Evolutionary conservation across 1,140 invertebrate species (phyloP), one percentile per base, ranked within the genome.

Genomic region (Nymphalis io): DNA sequence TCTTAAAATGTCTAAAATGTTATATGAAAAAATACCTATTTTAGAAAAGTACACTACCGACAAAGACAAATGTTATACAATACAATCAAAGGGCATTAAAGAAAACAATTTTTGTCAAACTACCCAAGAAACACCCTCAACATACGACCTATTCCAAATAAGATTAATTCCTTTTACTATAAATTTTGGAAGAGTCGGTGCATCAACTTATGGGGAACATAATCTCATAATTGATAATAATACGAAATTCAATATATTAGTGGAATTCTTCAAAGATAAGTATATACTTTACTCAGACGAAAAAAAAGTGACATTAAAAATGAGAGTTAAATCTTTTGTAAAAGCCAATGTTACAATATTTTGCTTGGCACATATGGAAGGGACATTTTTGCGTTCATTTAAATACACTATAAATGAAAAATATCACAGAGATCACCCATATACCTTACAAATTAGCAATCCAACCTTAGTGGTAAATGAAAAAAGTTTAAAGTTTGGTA

Each of bases 401-500:
- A 67, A 83, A 53, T 89, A 89, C 60, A 62, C 72, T 3, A 85
- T 91, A 65, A 76, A 88, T 53, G 68, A 84, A 63, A 83, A 75
- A 58, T 89, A 74, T 73, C 39, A 70, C 27, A 73, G 80, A 71
- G 77, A 82, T 74, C 84, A 88, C 75, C 64, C 72, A 18, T 91
- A 89, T 59, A 71, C 23, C 39, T 66, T 88, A 57, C 70, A 85
- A 79, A 78, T 89, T 4, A 78, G 79, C n/a, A 85, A 78, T 72
- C 87, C 89, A 5, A 75, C 72, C 27, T 68, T 91, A 39, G 80
- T 79, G 71, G 33, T 89, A 18, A 73, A 75, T 62, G 88, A 91
- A n/a, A 87, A 83, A 68, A 71, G 39, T 64, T 79, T 91, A 60
- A 91, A 90, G 66, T 90, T 91, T 74, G 89, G 89, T 5, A 91